Evolutionary conservation across 2,797 vertebrate species (phyloP).

Genomic region (Aselliscus stoliczkanus): DNA sequence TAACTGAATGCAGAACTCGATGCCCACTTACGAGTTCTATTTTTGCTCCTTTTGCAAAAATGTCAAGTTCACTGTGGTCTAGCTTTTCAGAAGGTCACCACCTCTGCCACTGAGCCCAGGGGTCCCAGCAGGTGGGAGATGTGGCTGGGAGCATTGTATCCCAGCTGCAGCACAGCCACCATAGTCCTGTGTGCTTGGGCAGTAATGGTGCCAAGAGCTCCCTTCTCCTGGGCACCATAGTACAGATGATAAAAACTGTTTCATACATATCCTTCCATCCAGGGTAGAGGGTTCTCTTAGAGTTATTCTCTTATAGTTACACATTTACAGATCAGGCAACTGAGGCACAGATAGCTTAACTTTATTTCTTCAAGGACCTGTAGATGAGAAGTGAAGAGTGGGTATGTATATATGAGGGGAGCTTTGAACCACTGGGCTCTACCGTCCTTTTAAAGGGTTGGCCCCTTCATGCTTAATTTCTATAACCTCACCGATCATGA

Average conservation of each 20-base stretch:
- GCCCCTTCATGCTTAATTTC: neutral
- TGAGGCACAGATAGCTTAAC: neutral
- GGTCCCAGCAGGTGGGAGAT: neutral
- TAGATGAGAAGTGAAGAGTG: neutral
- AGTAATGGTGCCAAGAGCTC: neutral
- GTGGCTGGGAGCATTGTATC: neutral
- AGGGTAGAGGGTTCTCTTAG: rapidly evolving
- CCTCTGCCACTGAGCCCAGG: neutral
- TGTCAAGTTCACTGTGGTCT: neutral
- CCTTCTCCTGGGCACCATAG: rapidly evolving
- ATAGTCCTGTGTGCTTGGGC: neutral
- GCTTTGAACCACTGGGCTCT: neutral
- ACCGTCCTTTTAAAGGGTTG: neutral
- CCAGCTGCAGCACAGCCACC: neutral
- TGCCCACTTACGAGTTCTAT: neutral
- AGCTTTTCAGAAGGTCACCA: neutral
- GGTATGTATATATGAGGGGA: neutral
- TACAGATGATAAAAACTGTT: neutral
- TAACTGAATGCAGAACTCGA: neutral
- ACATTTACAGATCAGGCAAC: neutral
- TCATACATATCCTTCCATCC: neutral
- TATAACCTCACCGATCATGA: rapidly evolving
- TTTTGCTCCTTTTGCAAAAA: neutral
- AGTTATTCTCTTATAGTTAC: neutral
- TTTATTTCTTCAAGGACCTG: neutral